phyloP scores from a whole-genome alignment of 2,797 vertebrate species.

The Chelmon rostratus region DNA sequence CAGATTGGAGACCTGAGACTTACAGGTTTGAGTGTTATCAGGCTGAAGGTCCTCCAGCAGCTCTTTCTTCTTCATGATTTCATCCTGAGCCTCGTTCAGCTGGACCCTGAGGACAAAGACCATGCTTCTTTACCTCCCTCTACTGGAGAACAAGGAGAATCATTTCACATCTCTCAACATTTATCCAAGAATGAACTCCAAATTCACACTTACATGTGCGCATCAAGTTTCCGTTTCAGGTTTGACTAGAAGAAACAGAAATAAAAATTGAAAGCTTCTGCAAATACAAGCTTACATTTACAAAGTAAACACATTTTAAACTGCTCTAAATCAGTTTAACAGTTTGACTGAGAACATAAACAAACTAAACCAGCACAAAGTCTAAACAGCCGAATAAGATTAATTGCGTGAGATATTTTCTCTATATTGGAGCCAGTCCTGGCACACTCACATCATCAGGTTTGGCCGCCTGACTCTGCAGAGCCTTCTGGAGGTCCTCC shows the following conservation, averaged over 20 bases:
- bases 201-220: constrained; percentile 93
- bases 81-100: constrained; percentile 95
- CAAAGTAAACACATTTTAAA: constrained; percentile 1
- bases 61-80: constrained; percentile 97
- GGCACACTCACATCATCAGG: constrained; percentile 90
- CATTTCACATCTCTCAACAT: not conserved
- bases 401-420: constrained; percentile 10
- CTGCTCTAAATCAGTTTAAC: not conserved
- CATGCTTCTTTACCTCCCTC: constrained; percentile 10
- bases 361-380: constrained; percentile 8
- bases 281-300: not conserved
- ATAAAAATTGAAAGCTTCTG: not conserved
- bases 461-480: constrained; percentile 94
- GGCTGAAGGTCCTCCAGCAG: constrained; percentile 96
- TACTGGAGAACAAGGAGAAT: constrained; percentile 11
- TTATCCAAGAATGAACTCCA: not conserved
- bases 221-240: constrained; percentile 94
- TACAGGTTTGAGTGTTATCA: constrained; percentile 92
- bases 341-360: constrained; percentile 13
- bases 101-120: constrained; percentile 88
- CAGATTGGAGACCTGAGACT: constrained; percentile 54
- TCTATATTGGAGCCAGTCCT: not conserved
- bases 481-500: constrained; percentile 94
- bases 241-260: constrained; percentile 88
- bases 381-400: constrained; percentile 12